phyloP scores from a whole-genome alignment of 2,888 invertebrate species.

The Orthosia gracilis region DNA sequence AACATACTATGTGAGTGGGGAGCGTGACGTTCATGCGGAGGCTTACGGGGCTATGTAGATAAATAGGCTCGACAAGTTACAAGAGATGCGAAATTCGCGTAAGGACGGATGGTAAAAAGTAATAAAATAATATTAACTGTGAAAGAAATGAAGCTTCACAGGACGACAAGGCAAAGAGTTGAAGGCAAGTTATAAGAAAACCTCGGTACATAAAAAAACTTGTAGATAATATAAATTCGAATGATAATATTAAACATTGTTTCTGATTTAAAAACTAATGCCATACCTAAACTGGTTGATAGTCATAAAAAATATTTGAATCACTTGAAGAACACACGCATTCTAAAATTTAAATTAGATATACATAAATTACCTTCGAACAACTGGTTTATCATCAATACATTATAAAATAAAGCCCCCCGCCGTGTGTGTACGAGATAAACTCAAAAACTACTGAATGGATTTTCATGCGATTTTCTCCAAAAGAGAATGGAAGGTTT shows the following conservation, averaged over 20 bases:
- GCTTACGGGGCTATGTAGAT: neutral
- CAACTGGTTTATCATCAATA: conserved; percentile 19
- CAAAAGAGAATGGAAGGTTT: no score
- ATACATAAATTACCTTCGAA: conserved; percentile 6
- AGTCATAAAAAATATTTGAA: neutral
- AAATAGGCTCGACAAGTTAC: neutral
- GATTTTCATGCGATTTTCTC: no score
- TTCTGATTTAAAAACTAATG: neutral
- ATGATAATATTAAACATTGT: neutral
- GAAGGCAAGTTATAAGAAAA: neutral
- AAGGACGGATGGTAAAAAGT: no score
- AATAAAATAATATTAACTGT: neutral
- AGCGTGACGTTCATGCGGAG: no score
- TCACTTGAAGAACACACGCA: neutral
- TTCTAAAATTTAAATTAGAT: conserved; percentile 6
- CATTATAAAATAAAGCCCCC: no score
- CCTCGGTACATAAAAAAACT: neutral
- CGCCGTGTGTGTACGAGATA: no score
- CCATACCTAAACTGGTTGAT: neutral
- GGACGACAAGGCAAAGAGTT: neutral
- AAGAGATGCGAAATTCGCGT: neutral
- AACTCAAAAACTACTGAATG: no score
- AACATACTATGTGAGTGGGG: neutral
- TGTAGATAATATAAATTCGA: no score
- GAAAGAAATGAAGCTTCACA: neutral